Conservation (phyloP, 1,140 invertebrate species). For the Bombyx mandarina region DNA sequence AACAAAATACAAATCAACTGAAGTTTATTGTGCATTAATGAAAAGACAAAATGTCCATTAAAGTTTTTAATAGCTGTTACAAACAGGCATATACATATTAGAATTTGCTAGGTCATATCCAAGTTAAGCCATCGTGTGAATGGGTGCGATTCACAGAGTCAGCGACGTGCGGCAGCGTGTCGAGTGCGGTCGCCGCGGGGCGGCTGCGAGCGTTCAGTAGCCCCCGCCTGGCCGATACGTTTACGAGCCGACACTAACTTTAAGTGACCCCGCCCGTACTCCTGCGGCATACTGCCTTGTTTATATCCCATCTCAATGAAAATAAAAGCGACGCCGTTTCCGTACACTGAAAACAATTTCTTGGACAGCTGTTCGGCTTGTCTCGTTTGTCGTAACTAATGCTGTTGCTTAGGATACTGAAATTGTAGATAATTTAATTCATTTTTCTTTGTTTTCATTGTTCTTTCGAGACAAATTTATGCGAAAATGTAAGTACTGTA, state of each 20-base stretch:
- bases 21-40: no score
- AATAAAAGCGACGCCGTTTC: slow-evolving; percentile 47
- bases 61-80: no score
- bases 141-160: slow-evolving; percentile 63
- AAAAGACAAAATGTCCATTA: no score
- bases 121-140: slow-evolving; percentile 47
- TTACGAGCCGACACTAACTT: slow-evolving; percentile 67
- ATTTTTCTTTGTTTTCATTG: no score
- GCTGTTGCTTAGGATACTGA: background rate
- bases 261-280: slow-evolving; percentile 60
- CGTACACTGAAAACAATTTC: background rate
- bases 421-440: no score
- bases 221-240: slow-evolving; percentile 59
- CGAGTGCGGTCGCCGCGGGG: slow-evolving; percentile 66
- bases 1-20: no score
- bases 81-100: no score
- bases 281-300: slow-evolving; percentile 50
- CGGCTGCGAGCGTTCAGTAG: slow-evolving; percentile 39
- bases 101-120: slow-evolving; percentile 24
- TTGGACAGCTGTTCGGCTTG: background rate
- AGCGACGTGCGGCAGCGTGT: slow-evolving; percentile 65
- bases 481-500: no score
- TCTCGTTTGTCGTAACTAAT: background rate
- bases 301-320: slow-evolving; percentile 59
- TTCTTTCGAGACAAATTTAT: no score